Conservation (phyloP, 2,797 vertebrate species). For the Acomys russatus region DNA sequence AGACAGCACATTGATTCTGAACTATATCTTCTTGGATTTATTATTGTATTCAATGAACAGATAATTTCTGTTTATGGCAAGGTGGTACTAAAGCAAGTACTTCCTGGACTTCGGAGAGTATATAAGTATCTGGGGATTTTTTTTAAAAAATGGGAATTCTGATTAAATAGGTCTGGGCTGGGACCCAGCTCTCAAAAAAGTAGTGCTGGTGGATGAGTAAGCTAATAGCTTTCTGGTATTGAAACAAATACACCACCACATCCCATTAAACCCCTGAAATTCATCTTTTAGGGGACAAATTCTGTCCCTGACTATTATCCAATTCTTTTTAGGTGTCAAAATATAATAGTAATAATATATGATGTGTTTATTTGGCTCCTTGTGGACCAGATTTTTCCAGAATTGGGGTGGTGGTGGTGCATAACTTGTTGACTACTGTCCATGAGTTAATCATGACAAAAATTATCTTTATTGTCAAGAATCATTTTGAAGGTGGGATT, state of each 20-base stretch:
- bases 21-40: neutral
- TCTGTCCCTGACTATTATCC: neutral
- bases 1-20: neutral
- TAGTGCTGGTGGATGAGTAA: neutral
- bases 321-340: neutral
- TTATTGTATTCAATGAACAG: neutral
- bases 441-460: neutral
- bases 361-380: too few species aligned
- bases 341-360: neutral
- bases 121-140: neutral
- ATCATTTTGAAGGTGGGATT: neutral
- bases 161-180: neutral
- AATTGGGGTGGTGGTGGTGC: neutral
- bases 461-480: neutral
- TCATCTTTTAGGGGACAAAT: neutral
- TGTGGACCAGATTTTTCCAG: neutral
- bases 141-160: slow-evolving; percentile 34
- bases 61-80: neutral
- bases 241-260: neutral
- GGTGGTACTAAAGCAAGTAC: neutral
- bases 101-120: neutral
- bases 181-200: neutral
- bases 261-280: neutral
- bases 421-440: neutral
- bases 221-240: neutral